These are phyloP conservation scores for Drosophila pegasa DNA, from an alignment of 2,888 invertebrate genomes.

Conservation along the genomic window DNA sequence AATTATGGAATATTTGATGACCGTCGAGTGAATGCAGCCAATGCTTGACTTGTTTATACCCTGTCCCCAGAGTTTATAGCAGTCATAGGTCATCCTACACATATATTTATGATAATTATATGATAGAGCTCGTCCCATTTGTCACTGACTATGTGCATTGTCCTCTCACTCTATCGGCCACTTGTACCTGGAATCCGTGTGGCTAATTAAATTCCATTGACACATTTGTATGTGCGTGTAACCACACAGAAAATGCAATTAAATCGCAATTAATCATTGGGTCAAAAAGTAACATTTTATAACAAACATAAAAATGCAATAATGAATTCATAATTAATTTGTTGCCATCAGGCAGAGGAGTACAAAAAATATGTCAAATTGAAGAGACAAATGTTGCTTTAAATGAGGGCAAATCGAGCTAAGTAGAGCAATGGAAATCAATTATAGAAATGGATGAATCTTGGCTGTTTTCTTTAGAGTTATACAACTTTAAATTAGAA, in stretches of 20 bases:
- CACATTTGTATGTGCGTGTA: not conserved
- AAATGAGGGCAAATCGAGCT: not conserved
- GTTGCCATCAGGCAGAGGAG: not conserved
- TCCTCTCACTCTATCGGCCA: not conserved
- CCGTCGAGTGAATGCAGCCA: not conserved
- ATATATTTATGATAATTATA: not conserved
- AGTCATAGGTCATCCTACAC: not conserved
- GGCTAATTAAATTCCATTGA: slow-evolving; percentile 3
- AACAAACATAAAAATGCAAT: slow-evolving; percentile 5
- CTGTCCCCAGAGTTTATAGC: not conserved
- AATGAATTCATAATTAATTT: slow-evolving; percentile 32
- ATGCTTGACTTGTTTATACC: not conserved
- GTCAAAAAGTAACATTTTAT: slow-evolving; percentile 15
- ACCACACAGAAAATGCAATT: slow-evolving; percentile 43
- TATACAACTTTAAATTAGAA: too few relatives aligned
- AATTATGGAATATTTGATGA: slow-evolving; percentile 38
- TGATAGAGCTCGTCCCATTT: not conserved
- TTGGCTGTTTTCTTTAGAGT: too few relatives aligned
- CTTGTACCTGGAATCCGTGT: not conserved
- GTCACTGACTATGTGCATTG: not conserved
- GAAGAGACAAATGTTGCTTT: not conserved
- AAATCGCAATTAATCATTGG: slow-evolving; percentile 55
- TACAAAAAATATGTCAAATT: slow-evolving; percentile 2
- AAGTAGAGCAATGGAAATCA: too few relatives aligned
- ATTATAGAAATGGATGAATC: too few relatives aligned